phyloP scores from a whole-genome alignment of 2,797 vertebrate species.

The Falco berigora region DNA sequence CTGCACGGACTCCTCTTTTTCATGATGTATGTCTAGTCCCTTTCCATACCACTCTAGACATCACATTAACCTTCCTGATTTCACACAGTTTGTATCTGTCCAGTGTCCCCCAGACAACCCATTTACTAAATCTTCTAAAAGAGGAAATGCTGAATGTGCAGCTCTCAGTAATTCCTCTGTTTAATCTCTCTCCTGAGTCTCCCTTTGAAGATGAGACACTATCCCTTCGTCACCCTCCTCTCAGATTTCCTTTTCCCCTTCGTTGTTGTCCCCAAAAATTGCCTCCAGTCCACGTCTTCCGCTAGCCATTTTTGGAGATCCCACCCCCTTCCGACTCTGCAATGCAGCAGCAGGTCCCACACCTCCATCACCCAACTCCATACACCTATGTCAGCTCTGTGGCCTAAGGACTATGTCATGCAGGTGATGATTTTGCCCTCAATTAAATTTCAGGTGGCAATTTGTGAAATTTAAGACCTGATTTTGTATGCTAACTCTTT shows the following conservation, averaged over 20 bases:
- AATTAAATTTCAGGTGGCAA: background rate
- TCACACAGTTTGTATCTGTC: background rate
- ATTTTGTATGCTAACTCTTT: background rate
- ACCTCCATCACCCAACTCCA: background rate
- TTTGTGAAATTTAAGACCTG: background rate
- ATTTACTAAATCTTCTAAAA: background rate
- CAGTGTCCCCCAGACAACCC: background rate
- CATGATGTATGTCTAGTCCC: background rate
- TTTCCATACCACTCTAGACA: background rate
- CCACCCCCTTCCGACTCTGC: accelerated
- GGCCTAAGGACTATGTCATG: background rate
- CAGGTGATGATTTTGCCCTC: background rate
- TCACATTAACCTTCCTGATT: background rate
- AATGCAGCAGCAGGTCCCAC: background rate
- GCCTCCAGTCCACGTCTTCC: background rate
- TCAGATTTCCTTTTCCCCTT: background rate
- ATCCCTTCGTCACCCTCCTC: background rate
- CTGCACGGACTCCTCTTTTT: background rate
- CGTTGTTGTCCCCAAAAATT: background rate
- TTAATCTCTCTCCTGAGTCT: background rate
- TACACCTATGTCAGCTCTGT: background rate
- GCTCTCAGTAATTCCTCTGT: background rate
- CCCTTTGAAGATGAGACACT: background rate
- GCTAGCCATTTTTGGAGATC: background rate
- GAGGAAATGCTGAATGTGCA: background rate